Evolutionary conservation across 2,888 invertebrate genomes (phyloP).

Genomic region (Venusia cambrica): DNA sequence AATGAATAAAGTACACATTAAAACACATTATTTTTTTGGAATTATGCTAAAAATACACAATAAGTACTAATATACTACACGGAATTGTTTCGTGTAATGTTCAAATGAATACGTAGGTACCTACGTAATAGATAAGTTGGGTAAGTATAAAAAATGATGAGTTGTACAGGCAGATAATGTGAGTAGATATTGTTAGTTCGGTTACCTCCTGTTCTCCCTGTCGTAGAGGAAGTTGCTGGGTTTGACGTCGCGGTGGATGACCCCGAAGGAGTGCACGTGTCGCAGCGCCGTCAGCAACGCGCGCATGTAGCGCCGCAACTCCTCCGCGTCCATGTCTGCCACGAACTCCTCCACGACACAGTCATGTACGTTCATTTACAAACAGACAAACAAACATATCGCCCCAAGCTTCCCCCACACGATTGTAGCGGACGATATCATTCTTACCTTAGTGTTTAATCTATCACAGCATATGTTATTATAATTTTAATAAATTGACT

Average conservation of each 20-base stretch:
- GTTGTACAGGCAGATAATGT: neutral
- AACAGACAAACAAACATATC: slow-evolving; percentile 29
- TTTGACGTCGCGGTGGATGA: slow-evolving; percentile 95
- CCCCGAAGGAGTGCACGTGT: slow-evolving; percentile 90
- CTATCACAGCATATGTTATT: too few species aligned
- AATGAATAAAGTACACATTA: too few species aligned
- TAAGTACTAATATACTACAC: too few species aligned
- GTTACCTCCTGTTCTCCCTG: slow-evolving; percentile 83
- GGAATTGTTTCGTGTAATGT: too few species aligned
- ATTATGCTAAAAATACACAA: too few species aligned
- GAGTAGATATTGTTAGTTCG: neutral
- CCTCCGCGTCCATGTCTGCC: slow-evolving; percentile 83
- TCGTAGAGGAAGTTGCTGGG: slow-evolving; percentile 95
- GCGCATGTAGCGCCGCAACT: slow-evolving; percentile 89
- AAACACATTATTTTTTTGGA: too few species aligned
- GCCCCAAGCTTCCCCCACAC: slow-evolving; percentile 83
- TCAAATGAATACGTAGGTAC: too few species aligned
- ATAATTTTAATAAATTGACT: too few species aligned
- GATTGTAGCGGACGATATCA: slow-evolving; percentile 85
- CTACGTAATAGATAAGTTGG: too few species aligned
- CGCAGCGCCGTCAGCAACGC: slow-evolving; percentile 89
- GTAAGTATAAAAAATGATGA: too few species aligned
- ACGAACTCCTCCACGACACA: slow-evolving; percentile 93
- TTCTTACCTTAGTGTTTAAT: too few species aligned
- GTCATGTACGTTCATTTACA: too few species aligned